Conservation (phyloP, 2,888 invertebrate species). For the Leptinotarsa haldemani region DNA sequence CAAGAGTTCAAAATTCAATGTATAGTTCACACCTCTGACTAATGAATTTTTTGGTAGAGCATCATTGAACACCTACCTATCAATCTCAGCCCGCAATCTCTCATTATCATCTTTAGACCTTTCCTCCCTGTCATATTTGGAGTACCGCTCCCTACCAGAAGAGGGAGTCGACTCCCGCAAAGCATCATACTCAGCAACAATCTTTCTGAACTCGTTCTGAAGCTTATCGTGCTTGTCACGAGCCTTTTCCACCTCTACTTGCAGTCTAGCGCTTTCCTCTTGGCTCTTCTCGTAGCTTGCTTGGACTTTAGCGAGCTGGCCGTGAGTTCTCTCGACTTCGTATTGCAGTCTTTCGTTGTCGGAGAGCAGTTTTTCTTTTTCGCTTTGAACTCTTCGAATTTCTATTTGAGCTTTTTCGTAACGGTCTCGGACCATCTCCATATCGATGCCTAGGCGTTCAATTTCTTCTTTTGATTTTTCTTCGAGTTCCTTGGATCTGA, state of each 20-base stretch:
- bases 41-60: too few species aligned
- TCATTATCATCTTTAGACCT: constrained; percentile 81
- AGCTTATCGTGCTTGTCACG: constrained; percentile 91
- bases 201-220: constrained; percentile 83
- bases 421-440: constrained; percentile 88
- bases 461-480: constrained; percentile 90
- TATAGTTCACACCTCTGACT: too few species aligned
- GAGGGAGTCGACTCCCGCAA: constrained; percentile 85
- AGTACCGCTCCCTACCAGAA: constrained; percentile 73
- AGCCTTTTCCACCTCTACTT: constrained; percentile 89
- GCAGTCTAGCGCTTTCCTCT: constrained; percentile 88
- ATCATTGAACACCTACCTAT: constrained; percentile 59
- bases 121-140: constrained; percentile 80
- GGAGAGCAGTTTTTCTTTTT: constrained; percentile 86
- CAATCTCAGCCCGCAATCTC: constrained; percentile 82
- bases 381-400: constrained; percentile 82
- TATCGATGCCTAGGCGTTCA: constrained; percentile 80
- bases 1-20: too few species aligned
- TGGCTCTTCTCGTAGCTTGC: constrained; percentile 68
- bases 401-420: constrained; percentile 91
- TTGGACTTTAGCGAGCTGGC: constrained; percentile 86
- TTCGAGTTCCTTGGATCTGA: constrained; percentile 87
- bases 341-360: constrained; percentile 88
- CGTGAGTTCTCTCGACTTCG: constrained; percentile 87
- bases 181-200: constrained; percentile 83